phyloP scores from a whole-genome alignment of 2,888 invertebrate species.

The Nasonovia ribisnigri region DNA sequence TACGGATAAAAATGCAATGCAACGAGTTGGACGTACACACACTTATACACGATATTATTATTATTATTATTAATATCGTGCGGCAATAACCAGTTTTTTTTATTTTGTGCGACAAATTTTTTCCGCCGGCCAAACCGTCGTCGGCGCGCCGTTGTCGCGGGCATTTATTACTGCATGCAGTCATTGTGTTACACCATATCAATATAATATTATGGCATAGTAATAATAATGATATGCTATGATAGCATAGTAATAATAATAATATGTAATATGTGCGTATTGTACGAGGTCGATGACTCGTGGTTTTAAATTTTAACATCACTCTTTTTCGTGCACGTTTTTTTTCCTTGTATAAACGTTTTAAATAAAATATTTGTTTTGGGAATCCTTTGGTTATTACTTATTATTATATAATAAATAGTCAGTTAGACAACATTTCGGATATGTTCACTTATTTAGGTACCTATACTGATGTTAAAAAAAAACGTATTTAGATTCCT shows the following conservation, averaged over 20 bases:
- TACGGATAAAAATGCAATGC: background rate
- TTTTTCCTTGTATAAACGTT: background rate
- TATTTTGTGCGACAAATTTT: background rate
- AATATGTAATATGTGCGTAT: background rate
- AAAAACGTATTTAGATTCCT: background rate
- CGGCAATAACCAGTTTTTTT: conserved; percentile 1
- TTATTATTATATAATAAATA: background rate
- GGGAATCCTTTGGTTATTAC: background rate
- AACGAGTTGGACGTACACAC: background rate
- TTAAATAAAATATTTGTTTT: background rate
- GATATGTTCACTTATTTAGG: background rate
- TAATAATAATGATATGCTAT: background rate
- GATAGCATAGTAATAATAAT: background rate
- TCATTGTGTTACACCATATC: background rate
- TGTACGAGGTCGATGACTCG: background rate
- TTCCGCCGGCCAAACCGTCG: background rate
- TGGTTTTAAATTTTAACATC: background rate
- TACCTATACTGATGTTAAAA: background rate
- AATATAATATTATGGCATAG: background rate
- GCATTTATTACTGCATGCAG: background rate
- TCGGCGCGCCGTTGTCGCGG: background rate
- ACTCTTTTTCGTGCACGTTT: background rate
- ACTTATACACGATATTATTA: background rate
- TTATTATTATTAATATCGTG: background rate
- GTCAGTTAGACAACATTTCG: background rate